Conservation (phyloP, 2,113 vertebrate species). For the Gavialis gangeticus region DNA sequence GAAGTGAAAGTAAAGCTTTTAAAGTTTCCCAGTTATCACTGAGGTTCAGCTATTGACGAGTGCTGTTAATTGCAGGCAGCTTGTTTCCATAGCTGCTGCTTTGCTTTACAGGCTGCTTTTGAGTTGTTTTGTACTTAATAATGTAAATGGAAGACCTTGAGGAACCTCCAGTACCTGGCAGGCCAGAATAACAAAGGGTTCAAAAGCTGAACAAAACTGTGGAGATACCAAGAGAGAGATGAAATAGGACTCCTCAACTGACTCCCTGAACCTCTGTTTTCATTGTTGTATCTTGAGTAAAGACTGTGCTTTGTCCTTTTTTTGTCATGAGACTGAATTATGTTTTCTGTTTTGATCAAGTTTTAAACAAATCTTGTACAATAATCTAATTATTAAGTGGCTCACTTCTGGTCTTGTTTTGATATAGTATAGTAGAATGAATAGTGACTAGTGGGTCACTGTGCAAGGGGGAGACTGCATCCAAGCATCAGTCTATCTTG, state of each 20-base stretch:
- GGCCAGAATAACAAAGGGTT: slow-evolving; percentile 10
- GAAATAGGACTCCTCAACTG: background rate
- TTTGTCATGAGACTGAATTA: background rate
- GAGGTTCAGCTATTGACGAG: slow-evolving; percentile 29
- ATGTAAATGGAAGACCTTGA: background rate
- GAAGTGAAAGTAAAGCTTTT: slow-evolving; percentile 7
- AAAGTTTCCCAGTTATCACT: background rate
- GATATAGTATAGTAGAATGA: background rate
- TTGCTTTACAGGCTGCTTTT: slow-evolving; percentile 29
- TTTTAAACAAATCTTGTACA: background rate
- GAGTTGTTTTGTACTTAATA: slow-evolving; percentile 42
- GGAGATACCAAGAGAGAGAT: slow-evolving; percentile 1
- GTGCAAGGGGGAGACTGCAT: background rate
- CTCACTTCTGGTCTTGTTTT: background rate
- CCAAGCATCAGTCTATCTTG: background rate
- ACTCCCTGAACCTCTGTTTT: background rate
- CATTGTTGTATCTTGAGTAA: background rate
- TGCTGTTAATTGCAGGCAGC: slow-evolving; percentile 8
- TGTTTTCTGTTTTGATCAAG: background rate
- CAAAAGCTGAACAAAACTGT: slow-evolving; percentile 5
- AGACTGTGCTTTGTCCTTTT: background rate
- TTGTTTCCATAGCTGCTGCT: slow-evolving; percentile 30
- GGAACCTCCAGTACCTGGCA: background rate
- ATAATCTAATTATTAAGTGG: background rate
- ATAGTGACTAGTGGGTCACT: background rate